phyloP scores from a whole-genome alignment of 2,113 vertebrate species.

The Xenopus laevis region DNA sequence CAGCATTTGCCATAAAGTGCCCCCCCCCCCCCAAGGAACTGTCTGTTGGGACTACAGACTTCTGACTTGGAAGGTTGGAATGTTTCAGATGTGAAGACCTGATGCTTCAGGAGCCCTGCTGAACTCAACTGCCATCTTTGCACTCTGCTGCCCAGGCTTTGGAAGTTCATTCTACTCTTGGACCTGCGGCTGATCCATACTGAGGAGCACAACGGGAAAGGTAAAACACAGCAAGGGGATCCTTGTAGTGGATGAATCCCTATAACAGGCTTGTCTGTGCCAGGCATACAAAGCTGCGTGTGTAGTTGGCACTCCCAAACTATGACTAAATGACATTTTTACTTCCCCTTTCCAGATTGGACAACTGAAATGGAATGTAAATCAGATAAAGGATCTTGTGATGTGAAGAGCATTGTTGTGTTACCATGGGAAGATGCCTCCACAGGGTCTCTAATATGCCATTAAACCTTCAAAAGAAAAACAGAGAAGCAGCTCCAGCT shows the following conservation, averaged over 20 bases:
- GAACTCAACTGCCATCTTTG: conserved; percentile 8
- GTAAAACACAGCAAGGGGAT: neutral
- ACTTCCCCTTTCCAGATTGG: too few relatives aligned
- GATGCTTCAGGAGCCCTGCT: conserved; percentile 27
- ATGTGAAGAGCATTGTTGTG: too few relatives aligned
- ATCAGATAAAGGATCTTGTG: too few relatives aligned
- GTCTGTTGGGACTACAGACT: conserved; percentile 15
- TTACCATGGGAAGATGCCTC: neutral
- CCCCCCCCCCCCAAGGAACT: neutral
- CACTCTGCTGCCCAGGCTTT: neutral
- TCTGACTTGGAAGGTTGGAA: neutral
- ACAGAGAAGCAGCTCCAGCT: too few relatives aligned
- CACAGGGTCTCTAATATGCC: neutral
- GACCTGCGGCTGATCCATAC: neutral
- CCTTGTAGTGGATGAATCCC: neutral
- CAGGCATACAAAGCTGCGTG: conserved; percentile 3
- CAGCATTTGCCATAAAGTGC: neutral
- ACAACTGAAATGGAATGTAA: too few relatives aligned
- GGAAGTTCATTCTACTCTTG: conserved; percentile 20
- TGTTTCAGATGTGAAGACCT: conserved; percentile 5
- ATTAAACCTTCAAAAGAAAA: too few relatives aligned
- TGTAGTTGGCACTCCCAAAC: neutral
- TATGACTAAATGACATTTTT: too few relatives aligned
- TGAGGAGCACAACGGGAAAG: neutral
- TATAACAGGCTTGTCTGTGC: neutral